Evolutionary conservation across 2,797 vertebrate species (phyloP).

Genomic region (Coendou prehensilis): DNA sequence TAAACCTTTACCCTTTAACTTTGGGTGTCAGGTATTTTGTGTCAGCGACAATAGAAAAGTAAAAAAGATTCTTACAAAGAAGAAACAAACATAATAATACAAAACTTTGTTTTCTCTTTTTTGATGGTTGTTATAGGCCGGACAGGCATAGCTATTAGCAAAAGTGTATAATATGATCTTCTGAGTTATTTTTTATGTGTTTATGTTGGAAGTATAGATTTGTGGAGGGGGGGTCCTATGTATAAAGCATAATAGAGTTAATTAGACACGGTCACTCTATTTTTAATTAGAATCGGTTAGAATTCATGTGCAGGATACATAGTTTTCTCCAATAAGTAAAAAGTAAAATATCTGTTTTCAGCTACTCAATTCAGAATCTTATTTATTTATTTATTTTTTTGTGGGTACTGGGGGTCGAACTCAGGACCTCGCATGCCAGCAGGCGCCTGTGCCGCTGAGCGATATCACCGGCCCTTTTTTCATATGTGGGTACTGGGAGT

Average conservation of each 20-base stretch:
- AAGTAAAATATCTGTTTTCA: constrained; percentile 5
- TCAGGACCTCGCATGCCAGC: too few relatives aligned
- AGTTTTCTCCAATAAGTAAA: constrained; percentile 11
- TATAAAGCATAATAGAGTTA: neutral
- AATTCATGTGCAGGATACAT: neutral
- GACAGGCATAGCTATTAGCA: neutral
- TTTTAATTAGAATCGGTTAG: neutral
- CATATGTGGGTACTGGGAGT: too few relatives aligned
- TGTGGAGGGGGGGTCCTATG: neutral
- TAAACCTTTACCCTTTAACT: too few relatives aligned
- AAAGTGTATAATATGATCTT: neutral
- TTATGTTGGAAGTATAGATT: constrained; percentile 13
- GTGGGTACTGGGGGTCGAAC: too few relatives aligned
- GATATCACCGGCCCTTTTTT: too few relatives aligned
- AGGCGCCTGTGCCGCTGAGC: too few relatives aligned
- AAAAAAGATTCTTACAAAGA: neutral
- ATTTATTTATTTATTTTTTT: neutral
- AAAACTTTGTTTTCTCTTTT: neutral
- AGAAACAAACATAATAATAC: neutral
- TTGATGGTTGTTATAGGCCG: neutral
- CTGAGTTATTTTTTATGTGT: neutral
- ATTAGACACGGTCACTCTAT: neutral
- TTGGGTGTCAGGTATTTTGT: too few relatives aligned
- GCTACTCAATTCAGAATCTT: neutral
- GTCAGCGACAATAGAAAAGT: too few relatives aligned